phyloP scores from a whole-genome alignment of 2,113 vertebrate species.

The Sorex araneus region DNA sequence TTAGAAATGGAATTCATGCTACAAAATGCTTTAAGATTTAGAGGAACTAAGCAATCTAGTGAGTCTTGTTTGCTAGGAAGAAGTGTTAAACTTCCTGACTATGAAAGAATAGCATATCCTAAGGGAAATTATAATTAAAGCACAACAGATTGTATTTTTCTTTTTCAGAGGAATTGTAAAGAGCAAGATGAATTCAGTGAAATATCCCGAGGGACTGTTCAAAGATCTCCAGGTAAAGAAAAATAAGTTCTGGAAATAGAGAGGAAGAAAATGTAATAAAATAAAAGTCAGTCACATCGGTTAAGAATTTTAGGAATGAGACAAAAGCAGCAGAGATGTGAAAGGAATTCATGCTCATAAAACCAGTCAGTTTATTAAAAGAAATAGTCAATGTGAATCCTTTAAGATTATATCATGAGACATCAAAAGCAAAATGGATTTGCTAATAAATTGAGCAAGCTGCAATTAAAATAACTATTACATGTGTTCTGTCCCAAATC shows the following conservation, averaged over 20 bases:
- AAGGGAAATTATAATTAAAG: slow-evolving; percentile 83
- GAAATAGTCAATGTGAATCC: slow-evolving; percentile 27
- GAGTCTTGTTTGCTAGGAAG: slow-evolving; percentile 69
- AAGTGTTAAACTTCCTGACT: slow-evolving; percentile 74
- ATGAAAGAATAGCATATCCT: slow-evolving; percentile 73
- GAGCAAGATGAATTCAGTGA: slow-evolving; percentile 71
- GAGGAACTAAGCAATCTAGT: slow-evolving; percentile 75
- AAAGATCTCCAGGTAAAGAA: slow-evolving; percentile 81
- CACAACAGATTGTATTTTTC: slow-evolving; percentile 82
- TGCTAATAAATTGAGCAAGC: slow-evolving; percentile 63
- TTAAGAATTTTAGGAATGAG: slow-evolving; percentile 75
- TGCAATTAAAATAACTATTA: slow-evolving; percentile 73
- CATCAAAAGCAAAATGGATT: slow-evolving; percentile 70
- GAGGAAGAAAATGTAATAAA: slow-evolving; percentile 60
- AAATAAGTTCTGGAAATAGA: slow-evolving; percentile 73
- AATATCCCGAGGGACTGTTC: slow-evolving; percentile 75
- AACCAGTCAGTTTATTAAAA: slow-evolving; percentile 72
- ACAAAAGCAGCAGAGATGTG: slow-evolving; percentile 68
- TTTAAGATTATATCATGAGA: slow-evolving; percentile 72
- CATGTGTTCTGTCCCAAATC: slow-evolving; percentile 63
- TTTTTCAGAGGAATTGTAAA: slow-evolving; percentile 80
- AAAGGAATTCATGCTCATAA: slow-evolving; percentile 70
- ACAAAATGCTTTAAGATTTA: slow-evolving; percentile 75
- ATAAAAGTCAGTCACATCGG: slow-evolving; percentile 55
- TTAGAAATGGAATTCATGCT: slow-evolving; percentile 79